A percentile compares a stretch with the other conserved stretches of the same genome.
These are phyloP conservation scores for Spongilla lacustris DNA, from an alignment of 37 sponge, comb jelly and placozoan species.

Conservation along the genomic window DNA sequence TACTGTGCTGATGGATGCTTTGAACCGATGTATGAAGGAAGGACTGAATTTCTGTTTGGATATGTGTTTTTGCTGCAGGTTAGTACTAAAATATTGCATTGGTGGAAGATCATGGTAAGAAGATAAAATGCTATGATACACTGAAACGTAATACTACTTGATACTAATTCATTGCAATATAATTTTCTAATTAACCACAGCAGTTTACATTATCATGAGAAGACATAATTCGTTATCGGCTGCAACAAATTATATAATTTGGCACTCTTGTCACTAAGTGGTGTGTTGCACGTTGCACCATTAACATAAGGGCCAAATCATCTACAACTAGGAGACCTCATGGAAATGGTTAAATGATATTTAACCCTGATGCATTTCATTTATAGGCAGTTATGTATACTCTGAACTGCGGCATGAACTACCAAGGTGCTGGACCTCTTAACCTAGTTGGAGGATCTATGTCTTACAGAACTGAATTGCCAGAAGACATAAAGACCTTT, in stretches of 20 bases:
- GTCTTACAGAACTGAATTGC: slow-evolving; percentile 42
- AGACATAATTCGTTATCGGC: no score
- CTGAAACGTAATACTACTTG: no score
- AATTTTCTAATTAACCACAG: no score
- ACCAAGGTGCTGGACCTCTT: slow-evolving; percentile 43
- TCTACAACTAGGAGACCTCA: no score
- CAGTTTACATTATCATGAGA: no score
- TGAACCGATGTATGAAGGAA: slow-evolving; percentile 58
- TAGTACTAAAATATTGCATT: not conserved
- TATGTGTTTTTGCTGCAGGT: slow-evolving; percentile 41
- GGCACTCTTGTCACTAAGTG: no score
- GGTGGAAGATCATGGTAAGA: not conserved
- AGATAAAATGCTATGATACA: no score
- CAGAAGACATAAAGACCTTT: slow-evolving; percentile 38
- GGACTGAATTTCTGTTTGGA: slow-evolving; percentile 51
- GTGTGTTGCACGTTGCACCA: no score
- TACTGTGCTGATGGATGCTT: slow-evolving; percentile 66
- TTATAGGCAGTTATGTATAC: slow-evolving; percentile 45
- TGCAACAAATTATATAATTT: no score
- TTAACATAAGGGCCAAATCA: no score
- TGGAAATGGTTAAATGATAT: no score
- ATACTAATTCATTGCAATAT: no score
- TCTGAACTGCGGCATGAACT: slow-evolving; percentile 42
- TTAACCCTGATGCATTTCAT: not conserved
- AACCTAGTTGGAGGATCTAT: slow-evolving; percentile 36